These are phyloP conservation scores for Myripristis jacobus DNA, from an alignment of 2,797 vertebrate species.

Conservation along the genomic window DNA sequence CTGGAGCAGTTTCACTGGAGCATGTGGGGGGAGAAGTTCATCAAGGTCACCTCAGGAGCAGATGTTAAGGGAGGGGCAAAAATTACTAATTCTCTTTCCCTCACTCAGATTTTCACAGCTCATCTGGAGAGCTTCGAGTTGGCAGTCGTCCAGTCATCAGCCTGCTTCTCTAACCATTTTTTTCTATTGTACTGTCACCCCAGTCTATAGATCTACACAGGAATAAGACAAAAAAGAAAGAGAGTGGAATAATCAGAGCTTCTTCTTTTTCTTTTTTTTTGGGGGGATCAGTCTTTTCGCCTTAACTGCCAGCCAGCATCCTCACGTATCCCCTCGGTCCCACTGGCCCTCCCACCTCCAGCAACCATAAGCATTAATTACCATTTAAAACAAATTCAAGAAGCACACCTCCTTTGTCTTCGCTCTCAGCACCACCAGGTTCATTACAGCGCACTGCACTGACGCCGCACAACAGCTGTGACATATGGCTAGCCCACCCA, in stretches of 20 bases:
- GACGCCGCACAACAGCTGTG: constrained; percentile 47
- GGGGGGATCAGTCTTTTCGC: constrained; percentile 27
- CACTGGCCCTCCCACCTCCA: constrained; percentile 14
- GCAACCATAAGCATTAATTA: constrained; percentile 51
- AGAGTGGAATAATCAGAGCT: no score
- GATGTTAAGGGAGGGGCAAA: background rate
- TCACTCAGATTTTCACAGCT: background rate
- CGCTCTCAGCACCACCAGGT: constrained; percentile 24
- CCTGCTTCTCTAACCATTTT: no score
- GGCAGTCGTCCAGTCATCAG: no score
- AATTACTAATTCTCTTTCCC: background rate
- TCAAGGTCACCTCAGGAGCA: background rate
- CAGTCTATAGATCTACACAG: no score
- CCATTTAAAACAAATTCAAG: constrained; percentile 46
- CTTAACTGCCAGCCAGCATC: constrained; percentile 5
- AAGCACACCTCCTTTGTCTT: constrained; percentile 6
- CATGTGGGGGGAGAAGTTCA: background rate
- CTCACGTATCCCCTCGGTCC: background rate
- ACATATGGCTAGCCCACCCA: constrained; percentile 44
- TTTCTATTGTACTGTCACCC: no score
- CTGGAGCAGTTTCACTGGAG: background rate
- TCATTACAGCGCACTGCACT: constrained; percentile 50
- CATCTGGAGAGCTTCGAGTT: background rate
- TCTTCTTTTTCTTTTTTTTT: no score
- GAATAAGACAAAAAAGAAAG: no score